These are phyloP conservation scores for Embiotoca jacksoni DNA, from an alignment of 2,113 vertebrate genomes.

Conservation along the genomic window DNA sequence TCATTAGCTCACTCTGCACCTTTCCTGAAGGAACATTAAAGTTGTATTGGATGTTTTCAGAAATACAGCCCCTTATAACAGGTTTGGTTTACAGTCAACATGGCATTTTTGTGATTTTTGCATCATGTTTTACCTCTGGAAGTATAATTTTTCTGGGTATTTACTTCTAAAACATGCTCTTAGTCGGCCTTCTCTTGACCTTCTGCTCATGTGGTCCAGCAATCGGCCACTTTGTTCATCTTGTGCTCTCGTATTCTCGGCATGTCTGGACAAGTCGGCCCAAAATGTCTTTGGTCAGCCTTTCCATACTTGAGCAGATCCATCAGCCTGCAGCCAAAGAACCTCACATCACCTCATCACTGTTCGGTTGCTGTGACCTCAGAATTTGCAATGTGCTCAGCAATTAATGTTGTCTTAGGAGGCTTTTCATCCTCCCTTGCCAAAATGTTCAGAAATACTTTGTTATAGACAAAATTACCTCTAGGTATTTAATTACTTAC, in stretches of 20 bases:
- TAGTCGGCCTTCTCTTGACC: too few species aligned
- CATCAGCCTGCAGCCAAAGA: slow-evolving; percentile 13
- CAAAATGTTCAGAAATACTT: neutral
- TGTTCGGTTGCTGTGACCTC: neutral
- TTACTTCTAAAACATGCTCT: too few species aligned
- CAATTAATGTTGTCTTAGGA: neutral
- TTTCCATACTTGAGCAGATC: slow-evolving; percentile 7
- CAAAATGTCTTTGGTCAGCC: slow-evolving; percentile 1
- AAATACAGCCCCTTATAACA: too few species aligned
- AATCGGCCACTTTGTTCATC: neutral
- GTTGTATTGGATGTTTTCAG: neutral
- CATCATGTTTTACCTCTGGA: neutral
- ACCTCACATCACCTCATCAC: neutral
- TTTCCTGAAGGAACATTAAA: neutral
- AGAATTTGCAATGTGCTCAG: neutral
- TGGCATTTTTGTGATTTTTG: neutral
- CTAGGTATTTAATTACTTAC: neutral
- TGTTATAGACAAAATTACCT: neutral
- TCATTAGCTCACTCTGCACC: slow-evolving; percentile 8
- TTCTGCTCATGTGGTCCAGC: neutral
- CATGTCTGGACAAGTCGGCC: neutral
- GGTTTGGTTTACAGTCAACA: neutral
- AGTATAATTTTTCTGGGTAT: too few species aligned
- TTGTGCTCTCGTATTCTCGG: neutral
- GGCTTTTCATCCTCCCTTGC: too few species aligned